Evolutionary conservation across 2,888 invertebrate species (phyloP), one percentile per base, ranked within the genome.

Genomic region (Criorhina ranunculi): DNA sequence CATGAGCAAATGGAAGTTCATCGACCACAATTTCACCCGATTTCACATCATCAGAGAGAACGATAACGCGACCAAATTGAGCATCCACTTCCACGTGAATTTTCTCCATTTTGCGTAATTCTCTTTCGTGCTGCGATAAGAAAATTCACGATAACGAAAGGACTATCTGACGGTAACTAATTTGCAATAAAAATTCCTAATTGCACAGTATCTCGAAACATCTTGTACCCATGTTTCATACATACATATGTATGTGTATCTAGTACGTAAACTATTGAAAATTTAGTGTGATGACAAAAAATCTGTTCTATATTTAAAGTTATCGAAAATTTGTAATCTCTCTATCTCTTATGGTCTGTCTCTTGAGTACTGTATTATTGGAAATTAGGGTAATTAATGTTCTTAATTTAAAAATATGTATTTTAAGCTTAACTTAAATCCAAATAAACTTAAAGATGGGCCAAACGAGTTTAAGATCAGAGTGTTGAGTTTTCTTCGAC

Each of bases 21-120:
- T 93, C 93, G 87, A 96, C 93, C 81, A 97, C 94, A 76, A 95
- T 90, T 88, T 96, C 95, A 0, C 96, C 96, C n/a, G 94, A 91
- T 76, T 93, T 92, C 86, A 97, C 92, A 89, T 94, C 93, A 88
- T 94, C 94, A 46, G 92, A 93, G 4, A 96, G 95, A 2, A 95
- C 94, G 83, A 95, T 93, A 91, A 95, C 95, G 78, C 96, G 94
- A 59, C 96, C 96, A 51, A 94, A 93, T 90, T 93, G 93, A 49
- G 94, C 93, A 90, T 95, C 95, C 87, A 86, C 86, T 87, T 89
- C 89, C 72, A 91, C 88, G 66, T 88, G 89, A 73, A 90, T 90
- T 86, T 90, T 91, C 35, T 91, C 77, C 91, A 91, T 85, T 83
- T 87, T 49, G 77, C 69, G 51, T 86, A 82, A 24, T 72, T 81